phyloP scores from a whole-genome alignment of 2,113 vertebrate species.

The Perca schrenkii region DNA sequence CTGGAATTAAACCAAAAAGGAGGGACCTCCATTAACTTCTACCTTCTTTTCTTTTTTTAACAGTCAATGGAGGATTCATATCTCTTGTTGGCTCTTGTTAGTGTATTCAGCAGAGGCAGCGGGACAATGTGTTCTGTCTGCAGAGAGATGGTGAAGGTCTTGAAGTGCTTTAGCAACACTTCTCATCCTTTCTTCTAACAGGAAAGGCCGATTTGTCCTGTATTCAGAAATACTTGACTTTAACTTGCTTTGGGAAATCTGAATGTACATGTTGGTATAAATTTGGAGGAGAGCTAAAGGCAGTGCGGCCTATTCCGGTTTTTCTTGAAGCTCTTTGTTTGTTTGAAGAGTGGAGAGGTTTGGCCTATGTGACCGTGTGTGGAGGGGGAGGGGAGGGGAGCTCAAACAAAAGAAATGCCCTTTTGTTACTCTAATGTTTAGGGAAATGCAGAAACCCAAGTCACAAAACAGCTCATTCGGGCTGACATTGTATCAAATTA shows the following conservation, averaged over 20 bases:
- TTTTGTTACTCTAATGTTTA: slow-evolving; percentile 76
- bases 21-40: not conserved
- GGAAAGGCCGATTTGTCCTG: not conserved
- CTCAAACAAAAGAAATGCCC: slow-evolving; percentile 64
- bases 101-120: not conserved
- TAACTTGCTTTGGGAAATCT: not conserved
- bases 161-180: not conserved
- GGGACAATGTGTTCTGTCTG: not conserved
- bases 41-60: not conserved
- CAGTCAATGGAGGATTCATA: not conserved
- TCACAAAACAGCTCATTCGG: slow-evolving; percentile 32
- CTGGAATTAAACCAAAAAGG: not conserved
- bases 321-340: slow-evolving; percentile 73
- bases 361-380: slow-evolving; percentile 53
- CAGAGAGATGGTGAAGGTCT: not conserved
- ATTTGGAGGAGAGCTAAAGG: slow-evolving; percentile 20
- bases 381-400: slow-evolving; percentile 56
- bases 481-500: slow-evolving; percentile 52
- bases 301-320: slow-evolving; percentile 44
- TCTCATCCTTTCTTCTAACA: not conserved
- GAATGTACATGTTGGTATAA: not conserved
- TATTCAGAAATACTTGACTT: too few species aligned
- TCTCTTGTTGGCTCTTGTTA: not conserved
- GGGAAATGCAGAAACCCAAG: slow-evolving; percentile 68
- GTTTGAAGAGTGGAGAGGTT: slow-evolving; percentile 64